These are phyloP conservation scores for Parascotia fuliginaria DNA, from an alignment of 2,888 invertebrate species.

Conservation along the genomic window DNA sequence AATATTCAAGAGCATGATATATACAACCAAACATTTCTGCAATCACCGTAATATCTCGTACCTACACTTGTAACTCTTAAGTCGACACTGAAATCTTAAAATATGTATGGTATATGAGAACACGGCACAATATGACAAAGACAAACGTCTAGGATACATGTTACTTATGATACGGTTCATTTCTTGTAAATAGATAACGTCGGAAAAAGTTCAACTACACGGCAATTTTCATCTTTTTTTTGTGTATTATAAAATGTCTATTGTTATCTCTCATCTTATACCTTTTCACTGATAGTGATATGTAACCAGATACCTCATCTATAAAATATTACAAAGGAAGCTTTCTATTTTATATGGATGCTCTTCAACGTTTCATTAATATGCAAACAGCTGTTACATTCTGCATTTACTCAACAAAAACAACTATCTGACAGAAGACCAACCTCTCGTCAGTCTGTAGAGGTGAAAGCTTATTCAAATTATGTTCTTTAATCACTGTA, in stretches of 20 bases:
- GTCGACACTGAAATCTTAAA: slow-evolving; percentile 6
- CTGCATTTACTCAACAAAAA: no score
- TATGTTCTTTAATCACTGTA: slow-evolving; percentile 1
- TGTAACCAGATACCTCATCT: no score
- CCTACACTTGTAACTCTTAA: slow-evolving; percentile 2
- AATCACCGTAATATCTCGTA: slow-evolving; percentile 4
- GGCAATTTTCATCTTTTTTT: no score
- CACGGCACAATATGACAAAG: slow-evolving; percentile 9
- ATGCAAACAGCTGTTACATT: no score
- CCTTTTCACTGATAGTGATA: no score
- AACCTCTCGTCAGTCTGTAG: neutral
- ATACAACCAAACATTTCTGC: neutral
- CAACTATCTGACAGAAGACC: slow-evolving; percentile 5
- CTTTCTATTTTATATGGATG: neutral
- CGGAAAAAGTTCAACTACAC: no score
- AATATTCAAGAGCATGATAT: slow-evolving; percentile 9
- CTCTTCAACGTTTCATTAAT: neutral
- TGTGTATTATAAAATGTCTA: no score
- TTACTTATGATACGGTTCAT: slow-evolving; percentile 1
- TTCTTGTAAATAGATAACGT: neutral
- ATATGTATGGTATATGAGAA: slow-evolving; percentile 8
- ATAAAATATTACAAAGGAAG: no score
- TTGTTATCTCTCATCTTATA: no score
- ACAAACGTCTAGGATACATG: slow-evolving; percentile 10
- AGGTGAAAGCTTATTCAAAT: slow-evolving; percentile 1